These are phyloP conservation scores for Myoxocephalus aenaeus DNA, from an alignment of 2,797 vertebrate genomes.

Conservation along the genomic window DNA sequence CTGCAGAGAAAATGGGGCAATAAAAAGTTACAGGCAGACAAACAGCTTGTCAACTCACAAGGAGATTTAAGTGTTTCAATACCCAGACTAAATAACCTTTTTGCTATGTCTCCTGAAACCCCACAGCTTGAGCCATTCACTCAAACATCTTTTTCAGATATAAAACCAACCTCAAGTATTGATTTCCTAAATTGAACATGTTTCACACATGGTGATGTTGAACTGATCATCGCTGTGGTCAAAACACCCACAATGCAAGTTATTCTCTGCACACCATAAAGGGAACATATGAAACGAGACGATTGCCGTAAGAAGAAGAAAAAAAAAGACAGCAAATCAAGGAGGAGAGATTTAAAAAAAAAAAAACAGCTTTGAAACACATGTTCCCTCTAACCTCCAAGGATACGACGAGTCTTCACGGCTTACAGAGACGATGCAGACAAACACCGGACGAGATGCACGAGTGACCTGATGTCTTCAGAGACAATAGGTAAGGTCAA, in stretches of 20 bases:
- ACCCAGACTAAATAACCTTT: constrained; percentile 14
- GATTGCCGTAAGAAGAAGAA: constrained; percentile 28
- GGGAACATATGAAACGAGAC: constrained; percentile 49
- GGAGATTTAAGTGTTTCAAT: constrained; percentile 2
- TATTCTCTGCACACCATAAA: constrained; percentile 14
- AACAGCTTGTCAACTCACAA: constrained; percentile 17
- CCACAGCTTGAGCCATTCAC: background rate
- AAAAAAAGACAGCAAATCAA: constrained; percentile 44
- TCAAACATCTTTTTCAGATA: constrained; percentile 36
- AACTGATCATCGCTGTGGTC: background rate
- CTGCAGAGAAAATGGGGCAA: background rate
- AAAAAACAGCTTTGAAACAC: constrained; percentile 39
- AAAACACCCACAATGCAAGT: constrained; percentile 12
- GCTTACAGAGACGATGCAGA: constrained; percentile 32
- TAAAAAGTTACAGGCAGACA: background rate
- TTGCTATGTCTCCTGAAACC: constrained; percentile 1
- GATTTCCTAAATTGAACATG: constrained; percentile 52
- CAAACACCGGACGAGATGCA: constrained; percentile 30
- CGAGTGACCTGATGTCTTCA: constrained; percentile 17
- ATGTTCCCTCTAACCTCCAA: constrained; percentile 35
- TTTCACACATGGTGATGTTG: constrained; percentile 36
- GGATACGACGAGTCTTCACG: constrained; percentile 26
- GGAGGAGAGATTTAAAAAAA: constrained; percentile 2
- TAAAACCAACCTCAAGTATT: constrained; percentile 16
- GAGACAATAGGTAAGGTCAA: background rate